These are phyloP conservation scores for Ditula angustiorana DNA, from an alignment of 2,888 invertebrate species.

Conservation along the genomic window DNA sequence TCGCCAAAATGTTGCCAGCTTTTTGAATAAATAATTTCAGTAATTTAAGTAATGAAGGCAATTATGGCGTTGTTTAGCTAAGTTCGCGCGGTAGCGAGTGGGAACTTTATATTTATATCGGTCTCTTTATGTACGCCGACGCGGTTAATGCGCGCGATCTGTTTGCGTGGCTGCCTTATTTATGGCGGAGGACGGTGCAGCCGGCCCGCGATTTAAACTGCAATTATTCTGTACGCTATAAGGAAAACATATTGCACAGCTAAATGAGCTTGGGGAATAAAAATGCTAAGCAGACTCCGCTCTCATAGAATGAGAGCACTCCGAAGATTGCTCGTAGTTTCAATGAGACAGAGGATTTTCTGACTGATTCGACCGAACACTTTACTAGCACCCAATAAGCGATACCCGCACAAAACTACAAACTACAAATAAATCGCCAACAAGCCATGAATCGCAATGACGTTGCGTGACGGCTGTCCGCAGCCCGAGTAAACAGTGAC, in stretches of 20 bases:
- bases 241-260: conserved; percentile 77
- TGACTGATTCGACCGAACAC: background rate
- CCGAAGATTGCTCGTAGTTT: background rate
- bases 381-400: background rate
- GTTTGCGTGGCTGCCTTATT: conserved; percentile 83
- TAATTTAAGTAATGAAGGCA: conserved; percentile 86
- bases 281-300: conserved; percentile 36
- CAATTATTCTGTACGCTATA: conserved; percentile 77
- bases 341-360: background rate
- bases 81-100: conserved; percentile 83
- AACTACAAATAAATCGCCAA: conserved; percentile 20
- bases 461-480: conserved; percentile 63
- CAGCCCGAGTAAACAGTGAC: conserved; percentile 83
- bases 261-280: conserved; percentile 62
- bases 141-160: conserved; percentile 85
- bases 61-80: conserved; percentile 86
- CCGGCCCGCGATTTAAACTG: conserved; percentile 80
- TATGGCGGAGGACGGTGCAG: conserved; percentile 78
- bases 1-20: conserved; percentile 83
- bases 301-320: background rate
- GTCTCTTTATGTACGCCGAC: conserved; percentile 85
- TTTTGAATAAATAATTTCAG: conserved; percentile 86
- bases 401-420: background rate
- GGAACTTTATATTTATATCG: conserved; percentile 85
- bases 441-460: conserved; percentile 44